A percentile compares a stretch with the other conserved stretches of the same genome.
Evolutionary conservation across 2,888 invertebrate genomes (phyloP).

Genomic region (Xiphydria camelus): DNA sequence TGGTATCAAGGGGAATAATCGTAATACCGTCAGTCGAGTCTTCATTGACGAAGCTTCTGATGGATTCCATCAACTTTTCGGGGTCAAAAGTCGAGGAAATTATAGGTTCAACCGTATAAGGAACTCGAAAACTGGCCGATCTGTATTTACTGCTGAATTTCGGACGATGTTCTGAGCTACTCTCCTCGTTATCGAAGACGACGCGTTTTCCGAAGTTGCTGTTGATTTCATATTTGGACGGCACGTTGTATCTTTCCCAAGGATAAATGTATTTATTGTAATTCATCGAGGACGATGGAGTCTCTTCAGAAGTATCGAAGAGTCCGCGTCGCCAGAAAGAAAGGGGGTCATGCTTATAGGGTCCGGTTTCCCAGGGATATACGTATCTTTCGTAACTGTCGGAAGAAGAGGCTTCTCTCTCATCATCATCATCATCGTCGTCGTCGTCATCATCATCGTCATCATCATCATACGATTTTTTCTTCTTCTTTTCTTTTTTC

Average conservation of each 20-base stretch:
- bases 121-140: constrained; percentile 12
- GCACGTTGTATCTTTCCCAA: constrained; percentile 30
- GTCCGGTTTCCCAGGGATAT: too few relatives aligned
- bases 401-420: too few relatives aligned
- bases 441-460: constrained; percentile 25
- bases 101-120: too few relatives aligned
- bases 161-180: constrained; percentile 23
- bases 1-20: too few relatives aligned
- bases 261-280: constrained; percentile 21
- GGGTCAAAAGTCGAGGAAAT: too few relatives aligned
- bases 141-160: constrained; percentile 42
- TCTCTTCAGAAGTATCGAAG: too few relatives aligned
- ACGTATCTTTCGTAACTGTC: too few relatives aligned
- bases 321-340: too few relatives aligned
- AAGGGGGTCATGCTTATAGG: too few relatives aligned
- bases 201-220: not conserved
- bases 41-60: too few relatives aligned
- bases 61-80: too few relatives aligned
- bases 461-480: constrained; percentile 14
- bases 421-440: constrained; percentile 20
- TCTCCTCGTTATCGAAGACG: constrained; percentile 26
- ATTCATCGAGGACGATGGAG: not conserved
- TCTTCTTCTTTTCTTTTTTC: constrained; percentile 18
- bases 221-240: constrained; percentile 12
- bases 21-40: too few relatives aligned